Percentiles rank a stretch among this genome's conserved stretches.
Evolutionary conservation across 2,113 vertebrate genomes (phyloP).

Genomic region (Dolichallabes microphthalmus): DNA sequence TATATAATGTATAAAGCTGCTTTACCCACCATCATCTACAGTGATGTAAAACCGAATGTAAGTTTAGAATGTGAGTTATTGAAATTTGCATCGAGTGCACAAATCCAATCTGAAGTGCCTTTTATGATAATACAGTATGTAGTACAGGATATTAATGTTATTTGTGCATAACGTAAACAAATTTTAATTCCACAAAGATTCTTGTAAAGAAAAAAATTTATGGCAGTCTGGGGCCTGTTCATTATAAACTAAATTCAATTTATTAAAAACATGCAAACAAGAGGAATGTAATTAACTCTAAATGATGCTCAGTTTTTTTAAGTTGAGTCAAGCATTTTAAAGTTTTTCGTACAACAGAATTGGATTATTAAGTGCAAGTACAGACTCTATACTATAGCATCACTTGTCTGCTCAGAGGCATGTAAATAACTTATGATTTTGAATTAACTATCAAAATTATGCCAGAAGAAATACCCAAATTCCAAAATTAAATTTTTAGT

Average conservation of each 20-base stretch:
- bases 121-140: background rate
- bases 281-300: background rate
- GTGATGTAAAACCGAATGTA: background rate
- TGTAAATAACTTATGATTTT: background rate
- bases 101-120: background rate
- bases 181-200: background rate
- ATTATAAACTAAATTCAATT: background rate
- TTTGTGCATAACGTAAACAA: background rate
- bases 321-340: background rate
- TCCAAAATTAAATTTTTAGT: background rate
- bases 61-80: background rate
- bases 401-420: background rate
- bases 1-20: background rate
- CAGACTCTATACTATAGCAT: background rate
- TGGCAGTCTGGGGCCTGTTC: background rate
- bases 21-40: background rate
- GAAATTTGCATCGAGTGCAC: background rate
- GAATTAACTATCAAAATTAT: background rate
- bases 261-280: constrained; percentile 1
- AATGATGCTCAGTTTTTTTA: background rate
- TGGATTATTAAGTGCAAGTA: background rate
- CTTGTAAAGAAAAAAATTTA: background rate
- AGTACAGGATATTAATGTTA: background rate
- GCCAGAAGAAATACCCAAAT: background rate
- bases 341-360: background rate